Evolutionary conservation across 2,113 vertebrate genomes (phyloP).

Genomic region (Melanerpes formicivorus): DNA sequence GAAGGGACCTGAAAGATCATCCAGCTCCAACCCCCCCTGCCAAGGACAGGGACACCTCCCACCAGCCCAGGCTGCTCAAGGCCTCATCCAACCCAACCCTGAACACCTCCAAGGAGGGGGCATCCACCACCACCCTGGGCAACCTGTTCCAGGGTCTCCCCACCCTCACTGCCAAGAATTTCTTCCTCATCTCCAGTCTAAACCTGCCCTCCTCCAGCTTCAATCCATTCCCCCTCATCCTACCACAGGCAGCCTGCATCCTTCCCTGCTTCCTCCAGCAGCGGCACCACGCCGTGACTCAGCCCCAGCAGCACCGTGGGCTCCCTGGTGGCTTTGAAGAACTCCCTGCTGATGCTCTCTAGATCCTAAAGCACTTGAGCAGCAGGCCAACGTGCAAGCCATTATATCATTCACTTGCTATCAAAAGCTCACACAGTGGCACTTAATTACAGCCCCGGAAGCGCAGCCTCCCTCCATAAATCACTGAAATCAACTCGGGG

Average conservation of each 20-base stretch:
- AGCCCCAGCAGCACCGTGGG: neutral
- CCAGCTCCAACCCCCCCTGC: too few species aligned
- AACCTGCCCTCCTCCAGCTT: too few species aligned
- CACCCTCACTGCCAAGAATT: too few species aligned
- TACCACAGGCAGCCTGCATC: neutral
- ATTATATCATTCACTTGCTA: conserved; percentile 38
- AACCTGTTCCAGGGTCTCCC: too few species aligned
- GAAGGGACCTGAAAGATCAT: too few species aligned
- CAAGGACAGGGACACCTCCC: too few species aligned
- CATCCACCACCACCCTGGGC: too few species aligned
- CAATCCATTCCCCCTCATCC: too few species aligned
- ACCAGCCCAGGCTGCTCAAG: too few species aligned
- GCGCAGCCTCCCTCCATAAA: conserved; percentile 50
- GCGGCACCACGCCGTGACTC: rapidly evolving
- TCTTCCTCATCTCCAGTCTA: too few species aligned
- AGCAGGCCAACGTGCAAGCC: neutral
- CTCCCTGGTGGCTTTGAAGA: neutral
- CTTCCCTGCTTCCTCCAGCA: rapidly evolving
- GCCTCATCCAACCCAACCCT: too few species aligned
- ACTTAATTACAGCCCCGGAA: conserved; percentile 67
- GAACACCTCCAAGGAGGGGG: too few species aligned
- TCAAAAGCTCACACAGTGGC: conserved; percentile 58
- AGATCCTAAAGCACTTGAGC: conserved; percentile 47
- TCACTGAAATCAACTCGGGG: conserved; percentile 63
- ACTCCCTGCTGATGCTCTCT: neutral